Evolutionary conservation across 2,888 invertebrate species (phyloP), one percentile per base, ranked within the genome.

Genomic region (Thera obeliscata): DNA sequence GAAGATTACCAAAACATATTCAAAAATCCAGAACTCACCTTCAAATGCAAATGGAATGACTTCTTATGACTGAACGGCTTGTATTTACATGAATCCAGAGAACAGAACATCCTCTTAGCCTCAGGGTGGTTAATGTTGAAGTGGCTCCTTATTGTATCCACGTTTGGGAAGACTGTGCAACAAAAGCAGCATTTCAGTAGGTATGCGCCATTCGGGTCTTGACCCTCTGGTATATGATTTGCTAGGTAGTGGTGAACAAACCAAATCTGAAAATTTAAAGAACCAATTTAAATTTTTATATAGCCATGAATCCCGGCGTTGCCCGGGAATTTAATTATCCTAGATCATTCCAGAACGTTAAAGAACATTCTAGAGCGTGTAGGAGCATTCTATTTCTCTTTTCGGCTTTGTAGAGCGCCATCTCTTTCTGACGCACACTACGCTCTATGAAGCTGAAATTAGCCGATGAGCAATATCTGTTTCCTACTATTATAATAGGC

Each of bases 151-250:
- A 93, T 88, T 1, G 86, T 85, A 0, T 87, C 86, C 1, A 92
- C 74, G 49, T 76, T 84, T 0, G 84, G 69, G 12, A 88, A 68
- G 11, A 90, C 88, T 7, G 86, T 56, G 52, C 87, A 87, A 68
- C 94, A 94, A 1, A 91, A 59, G 6, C 84, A 81, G 74, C 94
- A 94, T 71, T 94, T 94, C 12, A 91, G 77, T 0, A 94, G 78
- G 70, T 87, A 90, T 1, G 72, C 12, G n/a, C 62, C 66, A 54
- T 35, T 54, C 0, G 74, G 74, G 0, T 78, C 70, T 2, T 80
- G 73, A 0, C 76, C 73, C 0, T 77, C 67, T 2, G 64, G 70
- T 12, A 75, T 67, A 66, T 94, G 94, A 36, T 85, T 85, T 22
- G 87, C 81, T 7, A 90, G 56, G 69, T 87, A 86, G 69, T 94